Conservation (phyloP, 2,113 vertebrate genomes). For the Dicerorhinus sumatrensis region DNA sequence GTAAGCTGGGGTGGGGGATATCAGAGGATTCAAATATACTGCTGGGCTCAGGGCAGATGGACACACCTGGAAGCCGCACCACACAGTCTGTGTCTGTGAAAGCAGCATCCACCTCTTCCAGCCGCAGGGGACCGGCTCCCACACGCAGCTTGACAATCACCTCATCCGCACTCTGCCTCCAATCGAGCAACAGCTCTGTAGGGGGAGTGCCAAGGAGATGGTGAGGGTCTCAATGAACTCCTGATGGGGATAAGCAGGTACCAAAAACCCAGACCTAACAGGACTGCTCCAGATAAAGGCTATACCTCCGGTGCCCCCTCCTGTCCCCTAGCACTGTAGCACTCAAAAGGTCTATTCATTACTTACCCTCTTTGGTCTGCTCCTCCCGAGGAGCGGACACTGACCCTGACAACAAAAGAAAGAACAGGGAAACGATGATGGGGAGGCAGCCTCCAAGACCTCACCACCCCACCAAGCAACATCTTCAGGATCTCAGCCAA, state of each 20-base stretch:
- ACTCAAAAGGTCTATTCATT: background rate
- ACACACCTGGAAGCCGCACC: constrained; percentile 93
- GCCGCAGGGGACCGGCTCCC: constrained; percentile 88
- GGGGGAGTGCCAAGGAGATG: background rate
- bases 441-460: background rate
- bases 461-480: background rate
- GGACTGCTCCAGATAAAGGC: rapidly evolving
- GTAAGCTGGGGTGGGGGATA: background rate
- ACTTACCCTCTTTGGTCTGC: constrained; percentile 79
- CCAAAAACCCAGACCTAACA: background rate
- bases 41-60: background rate
- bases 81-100: constrained; percentile 95
- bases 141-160: constrained; percentile 94
- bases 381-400: constrained; percentile 58
- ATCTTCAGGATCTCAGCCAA: background rate
- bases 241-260: rapidly evolving
- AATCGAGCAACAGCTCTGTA: constrained; percentile 95
- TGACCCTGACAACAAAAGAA: constrained; percentile 62
- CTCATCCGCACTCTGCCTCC: constrained; percentile 96
- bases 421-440: background rate
- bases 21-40: constrained; percentile 29
- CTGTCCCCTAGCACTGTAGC: background rate
- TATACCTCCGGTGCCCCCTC: background rate
- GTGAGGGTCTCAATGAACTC: background rate
- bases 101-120: constrained; percentile 90